Conservation (phyloP, 2,888 invertebrate genomes). For the Sycophila texana region DNA sequence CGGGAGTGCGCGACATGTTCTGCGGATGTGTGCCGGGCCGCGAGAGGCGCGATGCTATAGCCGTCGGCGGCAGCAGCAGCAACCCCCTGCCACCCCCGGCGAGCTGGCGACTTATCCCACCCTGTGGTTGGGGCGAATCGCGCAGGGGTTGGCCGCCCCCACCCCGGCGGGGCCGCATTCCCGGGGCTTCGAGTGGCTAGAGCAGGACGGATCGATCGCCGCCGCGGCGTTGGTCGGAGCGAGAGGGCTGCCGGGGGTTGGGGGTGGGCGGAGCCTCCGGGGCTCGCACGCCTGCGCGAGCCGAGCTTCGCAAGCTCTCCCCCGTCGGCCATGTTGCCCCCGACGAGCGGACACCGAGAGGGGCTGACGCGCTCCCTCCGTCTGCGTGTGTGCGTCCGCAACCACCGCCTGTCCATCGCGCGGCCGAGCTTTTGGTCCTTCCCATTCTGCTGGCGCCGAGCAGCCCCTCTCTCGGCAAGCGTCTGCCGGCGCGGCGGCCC, state of each 20-base stretch:
- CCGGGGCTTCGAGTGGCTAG: conserved; percentile 39
- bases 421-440: conserved; percentile 52
- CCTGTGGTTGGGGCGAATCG: background rate
- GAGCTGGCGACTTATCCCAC: conserved; percentile 2
- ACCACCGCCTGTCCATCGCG: conserved; percentile 65
- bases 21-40: conserved; percentile 65
- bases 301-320: background rate
- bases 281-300: conserved; percentile 29
- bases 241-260: conserved; percentile 39
- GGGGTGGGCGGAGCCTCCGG: conserved; percentile 31
- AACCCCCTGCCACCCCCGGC: background rate
- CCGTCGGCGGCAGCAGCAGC: too few relatives aligned
- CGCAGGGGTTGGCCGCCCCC: background rate
- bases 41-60: background rate
- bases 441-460: conserved; percentile 54
- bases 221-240: conserved; percentile 46
- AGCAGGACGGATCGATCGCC: conserved; percentile 29
- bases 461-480: background rate
- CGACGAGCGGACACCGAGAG: conserved; percentile 54
- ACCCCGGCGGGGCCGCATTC: conserved; percentile 38
- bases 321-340: conserved; percentile 49
- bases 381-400: conserved; percentile 65
- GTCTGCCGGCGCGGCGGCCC: conserved; percentile 12
- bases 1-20: conserved; percentile 69
- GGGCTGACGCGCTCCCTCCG: background rate